Base-by-base conservation (phyloP, 2,888 invertebrate species). In the Cartodere bifasciata region DNA sequence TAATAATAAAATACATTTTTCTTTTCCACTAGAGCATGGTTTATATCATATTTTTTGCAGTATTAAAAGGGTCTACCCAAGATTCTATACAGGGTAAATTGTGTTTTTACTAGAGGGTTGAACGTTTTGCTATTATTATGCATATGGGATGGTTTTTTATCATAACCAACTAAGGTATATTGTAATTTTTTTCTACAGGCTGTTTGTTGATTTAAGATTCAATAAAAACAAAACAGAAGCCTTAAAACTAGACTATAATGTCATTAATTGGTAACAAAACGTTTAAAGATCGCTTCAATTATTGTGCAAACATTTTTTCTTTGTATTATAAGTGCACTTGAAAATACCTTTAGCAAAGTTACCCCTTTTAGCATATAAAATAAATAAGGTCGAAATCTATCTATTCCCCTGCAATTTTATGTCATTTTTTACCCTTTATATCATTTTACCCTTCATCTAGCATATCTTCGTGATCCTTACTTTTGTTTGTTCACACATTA, bases 11-110 rank as follows among this genome's bases (percentile, higher is more conserved):
- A 57, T 55, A 49, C 58, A 61, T 62, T 60, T 61, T 61, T 60
- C 60, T 61, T 60, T 56, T 56, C 57, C 62, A 61, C 53, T 52
- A 56, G 60, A 61, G 58, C 62, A 58, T 62, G 59, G 56, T 60
- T 62, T 61, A 62, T 61, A 60, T 55, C 56, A 60, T 60, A 58
- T 57, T 57, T 58, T 56, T 56, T 55, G 40, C 45, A 38, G 41
- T 45, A 44, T 46, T 48, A 48, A 52, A 51, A 49, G 50, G 52
- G 50, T 50, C 44, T 41, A 42, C 44, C 31, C 36, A 49, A 50
- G 53, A 53, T 50, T 46, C 47, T 48, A 49, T 46, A 45, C 44
- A 49, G 50, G 53, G 50, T 50, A 49, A 52, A 50, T 48, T 49
- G 47, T 46, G 45, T 47, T 53, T 52, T 49, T 50, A 50, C 46